Evolutionary conservation across 2,113 vertebrate genomes (phyloP).

Genomic region (Sinocyclocheilus maitianheensis): DNA sequence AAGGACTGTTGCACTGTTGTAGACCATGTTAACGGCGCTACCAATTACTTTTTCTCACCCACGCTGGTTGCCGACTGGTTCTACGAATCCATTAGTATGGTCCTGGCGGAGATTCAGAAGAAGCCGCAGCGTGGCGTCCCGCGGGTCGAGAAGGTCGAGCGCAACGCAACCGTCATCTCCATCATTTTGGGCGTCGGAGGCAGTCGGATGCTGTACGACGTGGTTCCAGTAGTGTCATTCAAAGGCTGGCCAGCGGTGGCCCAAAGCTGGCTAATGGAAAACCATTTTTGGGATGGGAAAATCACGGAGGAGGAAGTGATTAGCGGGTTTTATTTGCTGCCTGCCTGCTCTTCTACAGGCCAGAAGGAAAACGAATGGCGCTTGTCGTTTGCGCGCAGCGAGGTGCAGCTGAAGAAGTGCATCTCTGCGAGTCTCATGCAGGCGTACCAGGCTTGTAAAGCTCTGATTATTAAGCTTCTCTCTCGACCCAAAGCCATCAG

Average conservation of each 20-base stretch:
- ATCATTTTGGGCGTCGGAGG: constrained; percentile 92
- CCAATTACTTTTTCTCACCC: constrained; percentile 96
- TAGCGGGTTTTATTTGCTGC: constrained; percentile 95
- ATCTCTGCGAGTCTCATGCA: constrained; percentile 94
- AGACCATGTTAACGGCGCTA: constrained; percentile 88
- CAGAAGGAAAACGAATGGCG: constrained; percentile 97
- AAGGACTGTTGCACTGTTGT: constrained; percentile 94
- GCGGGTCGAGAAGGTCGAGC: constrained; percentile 92
- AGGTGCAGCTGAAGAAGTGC: constrained; percentile 98
- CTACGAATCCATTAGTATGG: constrained; percentile 87
- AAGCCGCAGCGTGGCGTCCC: constrained; percentile 95
- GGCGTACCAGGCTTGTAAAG: constrained; percentile 95
- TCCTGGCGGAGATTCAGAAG: constrained; percentile 92
- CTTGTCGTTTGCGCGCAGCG: constrained; percentile 93
- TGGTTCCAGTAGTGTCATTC: constrained; percentile 96
- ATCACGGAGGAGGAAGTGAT: constrained; percentile 98
- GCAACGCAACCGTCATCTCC: constrained; percentile 91
- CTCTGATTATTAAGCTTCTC: constrained; percentile 90
- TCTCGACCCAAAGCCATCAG: constrained; percentile 92
- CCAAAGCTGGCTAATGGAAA: constrained; percentile 99
- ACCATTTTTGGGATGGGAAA: constrained; percentile 99
- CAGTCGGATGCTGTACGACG: constrained; percentile 95
- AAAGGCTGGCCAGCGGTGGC: constrained; percentile 97
- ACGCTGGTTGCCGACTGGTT: constrained; percentile 96
- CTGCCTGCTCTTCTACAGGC: constrained; percentile 88